Evolutionary conservation across 2,888 invertebrate species (phyloP), one percentile per base, ranked within the genome.

Genomic region (Ommatoiulus sabulosus): DNA sequence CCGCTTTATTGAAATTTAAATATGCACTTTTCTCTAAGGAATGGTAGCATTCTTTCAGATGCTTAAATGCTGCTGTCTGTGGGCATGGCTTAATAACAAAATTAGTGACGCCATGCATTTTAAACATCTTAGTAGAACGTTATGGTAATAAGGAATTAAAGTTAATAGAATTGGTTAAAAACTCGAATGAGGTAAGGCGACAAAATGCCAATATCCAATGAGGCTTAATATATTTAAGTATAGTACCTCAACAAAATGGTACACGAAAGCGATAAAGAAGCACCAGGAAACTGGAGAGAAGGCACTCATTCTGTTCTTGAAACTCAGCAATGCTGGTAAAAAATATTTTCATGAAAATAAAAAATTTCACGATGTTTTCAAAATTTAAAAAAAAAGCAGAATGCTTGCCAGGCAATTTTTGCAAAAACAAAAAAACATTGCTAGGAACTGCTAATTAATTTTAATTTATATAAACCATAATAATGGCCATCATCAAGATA

Each of bases 161-260:
- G 17, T 3, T n/a, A 63, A n/a, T 63, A 24, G 3, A 72, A 20
- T 72, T 7, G 72, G 72, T 72, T 72, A 72, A 72, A 52, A 72
- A 20, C 20, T 72, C 15, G 12, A 2, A 72, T 1, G 72, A 24
- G 72, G 72, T 72, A 72, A 24, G 72, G 72, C 72, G 72, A 72
- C 72, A 72, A 72, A 72, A 20, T 72, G 72, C 72, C 72, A 72
- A 72, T 72, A 72, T 72, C 72, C 72, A 72, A 72, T 24, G 72
- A 20, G 72, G 24, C 72, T 72, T 72, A 72, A 72, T 72, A 72
- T 72, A 72, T 72, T 72, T 72, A 72, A 72, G 72, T 72, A 72
- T 72, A 72, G 72, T 72, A 72, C 72, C 72, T 72, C 72, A 72
- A 72, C 10, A 72, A 72, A 72, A 20, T 72, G 72, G 72, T 72